Evolutionary conservation across 2,113 vertebrate genomes (phyloP).

Genomic region (Dissostichus mawsoni): DNA sequence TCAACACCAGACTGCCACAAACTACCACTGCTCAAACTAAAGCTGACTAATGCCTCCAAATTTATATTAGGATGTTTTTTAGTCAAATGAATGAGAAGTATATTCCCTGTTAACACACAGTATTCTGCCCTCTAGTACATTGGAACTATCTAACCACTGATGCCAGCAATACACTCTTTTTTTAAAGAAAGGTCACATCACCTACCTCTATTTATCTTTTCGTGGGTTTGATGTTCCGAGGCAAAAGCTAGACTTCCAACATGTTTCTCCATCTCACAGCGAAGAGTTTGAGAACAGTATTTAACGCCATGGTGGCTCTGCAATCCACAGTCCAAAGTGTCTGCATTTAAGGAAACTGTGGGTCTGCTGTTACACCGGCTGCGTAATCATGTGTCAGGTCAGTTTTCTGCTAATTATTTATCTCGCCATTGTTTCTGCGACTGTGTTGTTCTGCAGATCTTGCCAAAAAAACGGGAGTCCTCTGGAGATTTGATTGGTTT

Average conservation of each 20-base stretch:
- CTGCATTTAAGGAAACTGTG: neutral
- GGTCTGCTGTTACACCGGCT: neutral
- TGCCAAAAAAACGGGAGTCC: conserved; percentile 64
- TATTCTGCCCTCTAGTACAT: conserved; percentile 40
- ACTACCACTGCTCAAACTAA: conserved; percentile 36
- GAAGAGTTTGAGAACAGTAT: conserved; percentile 11
- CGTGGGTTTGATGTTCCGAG: conserved; percentile 42
- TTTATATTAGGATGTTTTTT: neutral
- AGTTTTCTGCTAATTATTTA: conserved; percentile 28
- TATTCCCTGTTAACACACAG: conserved; percentile 12
- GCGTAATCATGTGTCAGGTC: conserved; percentile 16
- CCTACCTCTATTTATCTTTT: conserved; percentile 73
- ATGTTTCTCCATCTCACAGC: conserved; percentile 25
- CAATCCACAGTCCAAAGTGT: conserved; percentile 3
- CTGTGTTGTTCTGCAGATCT: conserved; percentile 32
- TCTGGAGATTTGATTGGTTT: conserved; percentile 20
- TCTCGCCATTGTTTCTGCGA: conserved; percentile 9
- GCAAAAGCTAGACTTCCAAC: conserved; percentile 31
- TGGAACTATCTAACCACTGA: conserved; percentile 56
- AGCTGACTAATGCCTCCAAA: conserved; percentile 25
- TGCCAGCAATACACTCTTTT: conserved; percentile 68
- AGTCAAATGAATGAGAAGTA: neutral
- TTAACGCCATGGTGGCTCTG: neutral
- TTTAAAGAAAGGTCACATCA: conserved; percentile 55
- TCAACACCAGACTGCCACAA: conserved; percentile 57